A percentile compares a stretch with the other conserved stretches of the same genome.
Conservation (phyloP, 2,797 vertebrate genomes). For the Luscinia luscinia region DNA sequence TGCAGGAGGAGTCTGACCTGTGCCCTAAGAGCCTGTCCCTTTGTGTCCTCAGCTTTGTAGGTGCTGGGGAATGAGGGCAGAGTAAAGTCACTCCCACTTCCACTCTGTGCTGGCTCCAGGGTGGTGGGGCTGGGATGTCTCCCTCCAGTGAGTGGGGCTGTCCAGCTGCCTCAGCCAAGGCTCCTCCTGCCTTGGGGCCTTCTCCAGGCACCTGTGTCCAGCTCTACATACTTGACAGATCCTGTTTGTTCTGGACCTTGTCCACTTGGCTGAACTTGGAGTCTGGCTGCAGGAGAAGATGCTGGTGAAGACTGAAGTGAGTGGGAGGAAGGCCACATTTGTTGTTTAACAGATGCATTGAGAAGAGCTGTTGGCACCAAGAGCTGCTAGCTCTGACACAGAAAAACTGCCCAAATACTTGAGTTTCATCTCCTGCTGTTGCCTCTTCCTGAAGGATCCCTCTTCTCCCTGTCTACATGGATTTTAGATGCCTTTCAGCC, state of each 20-base stretch:
- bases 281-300: neutral
- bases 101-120: rapidly evolving
- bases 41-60: neutral
- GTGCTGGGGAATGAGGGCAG: neutral
- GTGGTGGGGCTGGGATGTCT: neutral
- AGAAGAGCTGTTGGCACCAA: neutral
- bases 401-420: neutral
- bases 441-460: neutral
- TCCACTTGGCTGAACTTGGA: neutral
- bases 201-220: neutral
- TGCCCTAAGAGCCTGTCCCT: neutral
- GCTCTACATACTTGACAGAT: neutral
- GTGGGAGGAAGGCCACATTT: neutral
- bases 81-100: neutral
- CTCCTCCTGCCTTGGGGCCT: neutral
- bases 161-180: neutral
- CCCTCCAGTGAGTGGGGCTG: neutral
- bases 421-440: neutral
- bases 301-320: rapidly evolving
- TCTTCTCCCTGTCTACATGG: neutral
- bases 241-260: neutral
- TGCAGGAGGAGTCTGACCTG: neutral
- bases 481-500: neutral
- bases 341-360: neutral
- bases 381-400: neutral